Evolutionary conservation across 30 jellyfish, hydroid and myxozoan genomes (phyloP).

Genomic region (Turritopsis rubra): DNA sequence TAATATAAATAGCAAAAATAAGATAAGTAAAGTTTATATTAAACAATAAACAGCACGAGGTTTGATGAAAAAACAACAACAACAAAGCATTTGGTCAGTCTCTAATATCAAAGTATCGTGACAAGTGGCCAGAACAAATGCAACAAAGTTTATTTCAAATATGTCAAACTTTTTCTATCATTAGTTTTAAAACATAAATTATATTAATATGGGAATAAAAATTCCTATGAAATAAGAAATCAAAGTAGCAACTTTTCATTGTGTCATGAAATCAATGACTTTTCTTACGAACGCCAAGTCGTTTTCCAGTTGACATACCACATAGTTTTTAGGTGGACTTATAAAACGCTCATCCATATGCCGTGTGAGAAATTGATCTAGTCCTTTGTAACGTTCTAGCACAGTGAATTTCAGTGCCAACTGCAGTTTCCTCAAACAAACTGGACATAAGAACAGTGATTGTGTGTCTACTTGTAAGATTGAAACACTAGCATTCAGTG

Average conservation of each 20-base stretch:
- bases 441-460: constrained; percentile 82
- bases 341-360: constrained; percentile 19
- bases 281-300: not conserved
- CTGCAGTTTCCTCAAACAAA: constrained; percentile 91
- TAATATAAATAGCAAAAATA: too few species aligned
- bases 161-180: too few species aligned
- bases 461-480: constrained; percentile 64
- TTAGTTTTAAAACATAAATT: too few species aligned
- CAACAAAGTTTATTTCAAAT: too few species aligned
- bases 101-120: too few species aligned
- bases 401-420: constrained; percentile 48
- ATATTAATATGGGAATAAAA: too few species aligned
- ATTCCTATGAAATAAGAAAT: too few species aligned
- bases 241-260: not conserved
- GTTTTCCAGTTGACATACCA: not conserved
- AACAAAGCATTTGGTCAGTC: too few species aligned
- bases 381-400: constrained; percentile 44
- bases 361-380: constrained; percentile 15
- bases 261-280: constrained; percentile 4
- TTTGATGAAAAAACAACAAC: not conserved
- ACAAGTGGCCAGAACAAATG: too few species aligned
- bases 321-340: not conserved
- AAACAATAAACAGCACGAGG: not conserved
- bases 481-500: constrained; percentile 58
- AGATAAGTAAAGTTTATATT: too few species aligned